These are phyloP conservation scores for Tapera naevia DNA, from an alignment of 2,797 vertebrate genomes.

Conservation along the genomic window DNA sequence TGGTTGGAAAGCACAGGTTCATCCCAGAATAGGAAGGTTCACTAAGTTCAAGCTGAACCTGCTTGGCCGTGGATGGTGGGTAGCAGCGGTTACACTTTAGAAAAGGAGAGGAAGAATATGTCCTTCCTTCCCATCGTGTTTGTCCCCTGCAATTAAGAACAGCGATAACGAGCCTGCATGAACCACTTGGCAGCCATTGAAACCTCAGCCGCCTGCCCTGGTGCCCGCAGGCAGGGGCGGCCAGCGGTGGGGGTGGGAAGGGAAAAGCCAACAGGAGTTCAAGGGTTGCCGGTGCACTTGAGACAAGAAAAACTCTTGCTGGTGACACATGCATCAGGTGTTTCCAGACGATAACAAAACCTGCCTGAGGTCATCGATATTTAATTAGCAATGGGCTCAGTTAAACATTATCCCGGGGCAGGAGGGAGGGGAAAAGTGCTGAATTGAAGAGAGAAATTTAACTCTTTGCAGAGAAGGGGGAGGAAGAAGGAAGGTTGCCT, in stretches of 20 bases:
- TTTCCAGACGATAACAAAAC: slow-evolving; percentile 67
- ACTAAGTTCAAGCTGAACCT: background rate
- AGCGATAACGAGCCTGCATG: background rate
- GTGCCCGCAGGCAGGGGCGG: background rate
- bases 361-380: slow-evolving; percentile 67
- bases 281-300: slow-evolving; percentile 51
- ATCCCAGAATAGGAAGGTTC: background rate
- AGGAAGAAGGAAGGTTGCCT: background rate
- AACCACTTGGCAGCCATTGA: rapidly evolving
- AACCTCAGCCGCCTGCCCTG: background rate
- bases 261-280: slow-evolving; percentile 38
- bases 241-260: background rate
- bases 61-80: rapidly evolving
- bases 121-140: rapidly evolving
- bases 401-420: slow-evolving; percentile 64
- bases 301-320: slow-evolving; percentile 50
- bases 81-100: rapidly evolving
- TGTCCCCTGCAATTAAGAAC: background rate
- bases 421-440: slow-evolving; percentile 24
- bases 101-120: background rate
- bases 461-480: slow-evolving; percentile 21
- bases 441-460: slow-evolving; percentile 20
- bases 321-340: slow-evolving; percentile 71
- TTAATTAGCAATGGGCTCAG: slow-evolving; percentile 63
- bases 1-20: background rate